Conservation (phyloP, 2,888 invertebrate species). For the Nudaria mundana region DNA sequence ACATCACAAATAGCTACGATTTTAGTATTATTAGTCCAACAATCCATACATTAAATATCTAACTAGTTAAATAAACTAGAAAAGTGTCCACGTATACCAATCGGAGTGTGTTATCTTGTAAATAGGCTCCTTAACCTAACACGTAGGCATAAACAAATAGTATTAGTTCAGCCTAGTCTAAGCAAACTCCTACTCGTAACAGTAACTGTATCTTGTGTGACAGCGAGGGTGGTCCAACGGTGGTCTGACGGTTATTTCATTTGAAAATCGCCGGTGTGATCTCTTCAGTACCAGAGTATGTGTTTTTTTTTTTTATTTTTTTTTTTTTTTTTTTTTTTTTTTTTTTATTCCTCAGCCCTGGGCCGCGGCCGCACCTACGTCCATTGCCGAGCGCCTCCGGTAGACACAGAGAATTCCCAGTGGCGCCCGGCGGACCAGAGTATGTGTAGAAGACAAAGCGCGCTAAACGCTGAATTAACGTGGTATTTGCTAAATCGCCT, state of each 20-base stretch:
- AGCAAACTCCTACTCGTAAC: slow-evolving; percentile 46
- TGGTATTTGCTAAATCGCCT: slow-evolving; percentile 61
- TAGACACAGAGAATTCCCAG: too few species aligned
- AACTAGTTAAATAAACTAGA: too few species aligned
- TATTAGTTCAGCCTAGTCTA: slow-evolving; percentile 55
- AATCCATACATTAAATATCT: too few species aligned
- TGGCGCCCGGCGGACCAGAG: too few species aligned
- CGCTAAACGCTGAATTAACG: slow-evolving; percentile 68
- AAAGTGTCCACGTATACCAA: slow-evolving; percentile 18
- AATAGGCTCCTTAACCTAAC: slow-evolving; percentile 34
- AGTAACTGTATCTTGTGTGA: slow-evolving; percentile 55
- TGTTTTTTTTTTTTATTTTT: too few species aligned
- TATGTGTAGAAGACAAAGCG: slow-evolving; percentile 55
- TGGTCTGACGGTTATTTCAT: slow-evolving; percentile 51
- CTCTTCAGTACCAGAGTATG: slow-evolving; percentile 54
- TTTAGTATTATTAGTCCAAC: too few species aligned
- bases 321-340: too few species aligned
- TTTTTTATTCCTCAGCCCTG: too few species aligned
- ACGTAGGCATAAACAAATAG: slow-evolving; percentile 49
- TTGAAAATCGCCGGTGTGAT: slow-evolving; percentile 67
- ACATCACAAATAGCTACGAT: too few species aligned
- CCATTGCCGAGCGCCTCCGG: too few species aligned
- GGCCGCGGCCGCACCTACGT: too few species aligned
- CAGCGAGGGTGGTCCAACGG: slow-evolving; percentile 41
- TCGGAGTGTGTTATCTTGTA: slow-evolving; percentile 32